phyloP scores from a whole-genome alignment of 2,113 vertebrate genomes.

The Pituophis catenifer region DNA sequence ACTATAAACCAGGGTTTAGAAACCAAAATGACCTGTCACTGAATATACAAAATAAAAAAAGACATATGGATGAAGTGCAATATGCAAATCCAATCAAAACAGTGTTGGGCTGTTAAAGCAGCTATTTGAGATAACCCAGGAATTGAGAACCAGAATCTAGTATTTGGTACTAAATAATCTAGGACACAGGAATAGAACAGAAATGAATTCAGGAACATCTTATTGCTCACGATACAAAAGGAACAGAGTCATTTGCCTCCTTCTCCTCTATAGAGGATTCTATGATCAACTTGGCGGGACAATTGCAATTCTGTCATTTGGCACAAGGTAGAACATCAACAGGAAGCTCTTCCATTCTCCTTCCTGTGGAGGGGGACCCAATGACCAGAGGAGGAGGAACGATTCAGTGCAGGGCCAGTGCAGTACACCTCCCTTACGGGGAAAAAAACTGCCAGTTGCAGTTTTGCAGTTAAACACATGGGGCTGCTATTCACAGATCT shows the following conservation, averaged over 20 bases:
- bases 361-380: background rate
- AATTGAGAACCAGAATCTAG: background rate
- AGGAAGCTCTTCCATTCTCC: background rate
- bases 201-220: background rate
- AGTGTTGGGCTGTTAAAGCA: background rate
- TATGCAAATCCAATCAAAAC: background rate
- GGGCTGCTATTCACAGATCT: background rate
- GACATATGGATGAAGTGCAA: background rate
- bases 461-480: background rate
- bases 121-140: background rate
- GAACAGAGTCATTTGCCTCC: background rate
- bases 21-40: background rate
- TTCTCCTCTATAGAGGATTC: background rate
- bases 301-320: background rate
- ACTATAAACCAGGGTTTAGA: background rate
- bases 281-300: background rate
- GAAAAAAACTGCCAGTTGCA: background rate
- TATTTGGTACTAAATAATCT: background rate
- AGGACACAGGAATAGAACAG: background rate
- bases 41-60: background rate
- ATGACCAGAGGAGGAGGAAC: background rate
- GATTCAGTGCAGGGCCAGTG: background rate
- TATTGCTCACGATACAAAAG: background rate
- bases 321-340: background rate
- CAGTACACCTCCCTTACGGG: background rate